Evolutionary conservation across 2,888 invertebrate genomes (phyloP).

Genomic region (Drosophila emarginata): DNA sequence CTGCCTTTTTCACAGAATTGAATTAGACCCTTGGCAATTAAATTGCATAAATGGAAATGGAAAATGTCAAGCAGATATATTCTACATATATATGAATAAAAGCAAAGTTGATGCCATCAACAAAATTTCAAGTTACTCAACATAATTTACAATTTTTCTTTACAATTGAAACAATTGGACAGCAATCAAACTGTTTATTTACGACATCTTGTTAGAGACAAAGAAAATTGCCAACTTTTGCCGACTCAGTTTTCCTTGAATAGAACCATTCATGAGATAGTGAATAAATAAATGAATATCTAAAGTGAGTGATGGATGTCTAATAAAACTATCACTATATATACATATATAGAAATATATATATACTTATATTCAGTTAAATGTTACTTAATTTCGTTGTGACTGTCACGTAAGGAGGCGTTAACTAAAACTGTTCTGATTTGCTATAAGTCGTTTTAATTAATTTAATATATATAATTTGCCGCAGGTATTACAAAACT

Average conservation of each 20-base stretch:
- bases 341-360: too few species aligned
- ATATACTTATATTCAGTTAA: neutral
- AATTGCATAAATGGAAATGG: slow-evolving; percentile 9
- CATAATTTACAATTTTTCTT: slow-evolving; percentile 7
- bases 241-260: neutral
- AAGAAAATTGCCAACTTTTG: neutral
- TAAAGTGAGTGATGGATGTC: slow-evolving; percentile 4
- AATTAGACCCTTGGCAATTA: slow-evolving; percentile 28
- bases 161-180: slow-evolving; percentile 11
- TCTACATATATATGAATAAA: too few species aligned
- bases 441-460: slow-evolving; percentile 31
- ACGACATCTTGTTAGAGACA: slow-evolving; percentile 10
- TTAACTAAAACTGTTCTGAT: slow-evolving; percentile 11
- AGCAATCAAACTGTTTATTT: slow-evolving; percentile 12
- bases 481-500: slow-evolving; percentile 22
- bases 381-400: neutral
- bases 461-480: slow-evolving; percentile 38
- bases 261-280: neutral
- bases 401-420: slow-evolving; percentile 30
- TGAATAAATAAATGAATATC: neutral
- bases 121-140: neutral
- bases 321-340: neutral
- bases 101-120: too few species aligned
- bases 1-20: slow-evolving; percentile 32
- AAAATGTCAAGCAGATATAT: neutral